Percentiles rank a stretch among this genome's conserved stretches.
phyloP scores from a whole-genome alignment of 2,888 invertebrate species.

The Ashinkailepas kermadecensis region DNA sequence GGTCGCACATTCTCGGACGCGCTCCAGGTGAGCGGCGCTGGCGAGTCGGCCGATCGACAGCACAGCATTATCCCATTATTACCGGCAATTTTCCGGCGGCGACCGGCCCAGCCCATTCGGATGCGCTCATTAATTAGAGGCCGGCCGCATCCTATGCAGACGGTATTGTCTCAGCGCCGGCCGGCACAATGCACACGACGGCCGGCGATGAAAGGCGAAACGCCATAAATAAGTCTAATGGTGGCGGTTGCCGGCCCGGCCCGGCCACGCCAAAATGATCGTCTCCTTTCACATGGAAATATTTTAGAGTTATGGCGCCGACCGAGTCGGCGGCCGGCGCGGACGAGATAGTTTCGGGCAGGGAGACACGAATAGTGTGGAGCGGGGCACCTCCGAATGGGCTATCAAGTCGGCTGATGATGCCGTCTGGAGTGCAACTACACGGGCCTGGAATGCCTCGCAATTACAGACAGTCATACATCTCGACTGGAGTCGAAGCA shows the following conservation, averaged over 20 bases:
- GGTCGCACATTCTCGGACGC: no score
- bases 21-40: no score
- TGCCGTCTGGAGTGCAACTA: background rate
- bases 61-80: background rate
- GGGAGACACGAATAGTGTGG: background rate
- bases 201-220: background rate
- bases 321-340: background rate
- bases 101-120: background rate
- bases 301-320: background rate
- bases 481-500: background rate
- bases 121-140: constrained; percentile 10
- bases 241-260: background rate
- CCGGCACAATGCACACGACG: background rate
- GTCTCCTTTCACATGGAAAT: constrained; percentile 4
- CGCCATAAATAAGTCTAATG: background rate
- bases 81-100: constrained; percentile 1
- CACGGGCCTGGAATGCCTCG: background rate
- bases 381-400: background rate
- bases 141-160: background rate
- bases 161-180: background rate
- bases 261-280: background rate
- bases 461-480: background rate
- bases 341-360: background rate
- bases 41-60: background rate
- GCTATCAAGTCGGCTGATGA: background rate